phyloP scores from a whole-genome alignment of 2,888 invertebrate species.

The Eretmocerus hayati region DNA sequence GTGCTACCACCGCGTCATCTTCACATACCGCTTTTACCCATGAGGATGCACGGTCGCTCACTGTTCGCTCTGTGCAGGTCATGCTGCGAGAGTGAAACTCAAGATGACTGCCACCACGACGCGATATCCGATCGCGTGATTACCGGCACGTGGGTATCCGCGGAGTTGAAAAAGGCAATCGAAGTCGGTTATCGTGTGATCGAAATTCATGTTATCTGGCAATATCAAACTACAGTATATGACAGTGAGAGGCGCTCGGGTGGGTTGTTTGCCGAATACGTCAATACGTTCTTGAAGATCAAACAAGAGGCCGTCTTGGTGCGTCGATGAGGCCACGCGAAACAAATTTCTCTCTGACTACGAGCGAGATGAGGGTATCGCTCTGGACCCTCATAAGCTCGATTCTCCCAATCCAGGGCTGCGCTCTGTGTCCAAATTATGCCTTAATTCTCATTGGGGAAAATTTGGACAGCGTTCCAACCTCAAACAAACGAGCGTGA shows the following conservation, averaged over 20 bases:
- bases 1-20: neutral
- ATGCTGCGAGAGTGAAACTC: constrained; percentile 30
- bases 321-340: neutral
- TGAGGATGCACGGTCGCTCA: constrained; percentile 29
- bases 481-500: too few species aligned
- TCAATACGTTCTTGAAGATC: neutral
- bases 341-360: neutral
- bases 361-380: neutral
- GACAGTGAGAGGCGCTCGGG: constrained; percentile 26
- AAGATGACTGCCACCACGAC: constrained; percentile 31
- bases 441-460: neutral
- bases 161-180: constrained; percentile 35
- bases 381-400: neutral
- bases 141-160: constrained; percentile 36
- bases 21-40: constrained; percentile 33
- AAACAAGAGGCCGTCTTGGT: neutral
- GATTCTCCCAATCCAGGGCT: neutral
- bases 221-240: constrained; percentile 22
- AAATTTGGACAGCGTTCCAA: neutral
- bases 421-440: neutral
- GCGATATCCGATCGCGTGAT: constrained; percentile 26
- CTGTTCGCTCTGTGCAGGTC: constrained; percentile 37
- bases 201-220: neutral
- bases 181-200: constrained; percentile 23
- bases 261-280: neutral